Conservation (phyloP, 2,797 vertebrate genomes). For the Onychomys leucogaster region DNA sequence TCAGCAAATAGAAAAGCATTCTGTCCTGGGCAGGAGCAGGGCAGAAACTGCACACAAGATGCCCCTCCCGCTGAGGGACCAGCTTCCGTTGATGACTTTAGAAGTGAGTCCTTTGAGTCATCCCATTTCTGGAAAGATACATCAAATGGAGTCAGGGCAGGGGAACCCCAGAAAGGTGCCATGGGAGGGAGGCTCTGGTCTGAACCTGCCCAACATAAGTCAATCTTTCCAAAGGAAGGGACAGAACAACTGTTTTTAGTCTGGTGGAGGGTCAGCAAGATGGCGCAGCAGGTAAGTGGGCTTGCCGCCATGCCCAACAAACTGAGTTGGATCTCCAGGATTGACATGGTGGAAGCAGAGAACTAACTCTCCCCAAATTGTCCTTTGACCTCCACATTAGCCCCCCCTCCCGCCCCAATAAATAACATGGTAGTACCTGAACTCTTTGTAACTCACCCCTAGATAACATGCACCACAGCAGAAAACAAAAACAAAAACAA, state of each 20-base stretch:
- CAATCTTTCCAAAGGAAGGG: background rate
- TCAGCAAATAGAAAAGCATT: background rate
- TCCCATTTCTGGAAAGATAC: constrained; percentile 41
- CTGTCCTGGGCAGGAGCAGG: constrained; percentile 21
- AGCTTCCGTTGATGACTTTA: constrained; percentile 57
- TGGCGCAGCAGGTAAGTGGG: background rate
- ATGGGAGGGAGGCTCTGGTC: background rate
- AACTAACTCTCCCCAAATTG: background rate
- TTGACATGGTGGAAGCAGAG: background rate
- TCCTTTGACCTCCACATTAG: background rate
- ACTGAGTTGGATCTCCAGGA: background rate
- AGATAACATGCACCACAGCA: background rate
- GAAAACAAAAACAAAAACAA: background rate
- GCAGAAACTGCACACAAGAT: fast-evolving
- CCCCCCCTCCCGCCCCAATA: background rate
- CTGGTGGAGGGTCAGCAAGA: background rate
- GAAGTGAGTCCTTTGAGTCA: constrained; percentile 23
- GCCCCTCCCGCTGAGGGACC: background rate
- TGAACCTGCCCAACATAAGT: background rate
- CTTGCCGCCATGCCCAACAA: background rate
- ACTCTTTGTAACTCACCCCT: no score
- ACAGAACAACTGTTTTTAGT: background rate
- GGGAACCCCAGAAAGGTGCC: background rate
- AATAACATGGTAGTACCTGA: background rate
- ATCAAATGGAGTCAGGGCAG: background rate